A percentile compares a stretch with the other conserved stretches of the same genome.
Conservation (phyloP, 2,113 vertebrate species). For the Prolemur simus region DNA sequence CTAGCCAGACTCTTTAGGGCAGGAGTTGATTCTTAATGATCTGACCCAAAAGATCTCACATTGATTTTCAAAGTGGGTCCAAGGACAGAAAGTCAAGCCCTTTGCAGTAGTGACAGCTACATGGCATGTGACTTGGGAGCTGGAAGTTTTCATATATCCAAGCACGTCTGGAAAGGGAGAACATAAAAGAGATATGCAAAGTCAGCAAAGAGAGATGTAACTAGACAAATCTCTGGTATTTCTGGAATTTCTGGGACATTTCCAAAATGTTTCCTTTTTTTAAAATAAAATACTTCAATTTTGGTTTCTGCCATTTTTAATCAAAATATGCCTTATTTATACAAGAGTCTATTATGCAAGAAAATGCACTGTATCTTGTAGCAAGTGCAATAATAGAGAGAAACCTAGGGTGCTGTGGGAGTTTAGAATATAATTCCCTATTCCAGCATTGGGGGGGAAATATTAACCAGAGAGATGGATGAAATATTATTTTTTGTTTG, state of each 20-base stretch:
- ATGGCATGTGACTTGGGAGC: background rate
- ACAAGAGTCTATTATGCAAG: background rate
- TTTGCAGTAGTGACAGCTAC: background rate
- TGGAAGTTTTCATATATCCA: fast-evolving
- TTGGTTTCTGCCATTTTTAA: background rate
- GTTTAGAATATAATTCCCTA: background rate
- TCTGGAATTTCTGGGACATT: background rate
- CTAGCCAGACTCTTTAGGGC: background rate
- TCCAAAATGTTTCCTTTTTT: background rate
- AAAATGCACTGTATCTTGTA: background rate
- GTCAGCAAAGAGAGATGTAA: background rate
- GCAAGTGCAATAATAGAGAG: background rate
- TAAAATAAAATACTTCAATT: background rate
- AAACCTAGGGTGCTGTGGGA: background rate
- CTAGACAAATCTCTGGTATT: background rate
- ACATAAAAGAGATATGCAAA: background rate
- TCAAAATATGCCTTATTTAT: background rate
- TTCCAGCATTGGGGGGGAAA: background rate
- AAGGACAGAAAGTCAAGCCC: background rate
- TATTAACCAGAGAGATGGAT: background rate
- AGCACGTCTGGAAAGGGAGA: background rate
- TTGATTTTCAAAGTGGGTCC: background rate
- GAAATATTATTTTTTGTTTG: background rate
- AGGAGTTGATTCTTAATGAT: background rate
- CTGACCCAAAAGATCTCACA: background rate